Evolutionary conservation across 2,113 vertebrate genomes (phyloP).

Genomic region (Indri indri): DNA sequence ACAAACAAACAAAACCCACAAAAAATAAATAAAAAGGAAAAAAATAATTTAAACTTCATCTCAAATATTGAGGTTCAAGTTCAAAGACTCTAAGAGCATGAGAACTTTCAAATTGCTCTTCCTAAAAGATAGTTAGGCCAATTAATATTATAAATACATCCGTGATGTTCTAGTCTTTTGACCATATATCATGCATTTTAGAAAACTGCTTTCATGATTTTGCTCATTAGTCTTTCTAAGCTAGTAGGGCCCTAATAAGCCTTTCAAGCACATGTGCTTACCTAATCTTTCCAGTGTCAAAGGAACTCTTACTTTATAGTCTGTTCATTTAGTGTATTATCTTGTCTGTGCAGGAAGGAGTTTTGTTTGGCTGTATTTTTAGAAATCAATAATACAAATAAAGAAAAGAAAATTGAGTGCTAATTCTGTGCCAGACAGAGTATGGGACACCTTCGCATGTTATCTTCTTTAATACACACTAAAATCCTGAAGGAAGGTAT

Average conservation of each 20-base stretch:
- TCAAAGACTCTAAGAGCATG: conserved; percentile 15
- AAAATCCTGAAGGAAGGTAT: not conserved
- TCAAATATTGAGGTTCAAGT: conserved; percentile 36
- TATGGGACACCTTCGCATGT: not conserved
- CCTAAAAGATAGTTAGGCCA: not conserved
- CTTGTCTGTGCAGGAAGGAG: not conserved
- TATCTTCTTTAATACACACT: conserved; percentile 8
- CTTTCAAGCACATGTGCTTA: conserved; percentile 23
- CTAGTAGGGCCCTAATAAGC: not conserved
- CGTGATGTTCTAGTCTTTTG: not conserved
- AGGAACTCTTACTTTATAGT: not conserved
- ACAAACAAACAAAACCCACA: not conserved
- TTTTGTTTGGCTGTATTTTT: conserved; percentile 13
- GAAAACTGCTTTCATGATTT: conserved; percentile 51
- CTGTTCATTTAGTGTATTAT: not conserved
- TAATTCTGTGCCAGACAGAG: not conserved
- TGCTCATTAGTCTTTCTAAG: conserved; percentile 15
- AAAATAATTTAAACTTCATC: not conserved
- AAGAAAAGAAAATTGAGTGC: not conserved
- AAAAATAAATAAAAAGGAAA: no score
- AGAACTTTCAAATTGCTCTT: conserved; percentile 28
- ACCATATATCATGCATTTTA: not conserved
- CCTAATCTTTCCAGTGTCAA: not conserved
- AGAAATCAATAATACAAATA: conserved; percentile 9
- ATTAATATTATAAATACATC: conserved; percentile 31